phyloP scores from a whole-genome alignment of 2,888 invertebrate species.

The Tortrix viridana region DNA sequence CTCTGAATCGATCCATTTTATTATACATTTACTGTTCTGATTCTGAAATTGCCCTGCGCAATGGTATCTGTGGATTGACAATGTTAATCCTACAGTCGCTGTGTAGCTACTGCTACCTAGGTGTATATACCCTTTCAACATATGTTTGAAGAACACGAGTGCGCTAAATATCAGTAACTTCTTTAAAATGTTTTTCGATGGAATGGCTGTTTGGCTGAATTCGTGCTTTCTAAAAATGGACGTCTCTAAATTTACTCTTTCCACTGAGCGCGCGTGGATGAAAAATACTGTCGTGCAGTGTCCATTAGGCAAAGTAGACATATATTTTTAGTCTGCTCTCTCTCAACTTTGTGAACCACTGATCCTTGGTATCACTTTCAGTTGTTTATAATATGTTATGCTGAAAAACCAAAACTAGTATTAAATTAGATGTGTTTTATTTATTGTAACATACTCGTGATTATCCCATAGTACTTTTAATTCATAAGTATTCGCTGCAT shows the following conservation, averaged over 20 bases:
- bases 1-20: too few species aligned
- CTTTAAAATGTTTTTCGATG: constrained; percentile 42
- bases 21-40: constrained; percentile 1
- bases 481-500: too few species aligned
- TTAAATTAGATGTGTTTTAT: too few species aligned
- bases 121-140: constrained; percentile 23
- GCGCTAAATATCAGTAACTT: constrained; percentile 40
- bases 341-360: constrained; percentile 48
- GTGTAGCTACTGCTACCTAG: constrained; percentile 5
- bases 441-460: too few species aligned
- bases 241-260: constrained; percentile 73
- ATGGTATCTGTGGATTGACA: constrained; percentile 17
- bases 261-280: constrained; percentile 63
- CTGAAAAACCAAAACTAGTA: too few species aligned
- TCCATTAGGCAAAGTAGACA: constrained; percentile 67
- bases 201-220: constrained; percentile 50
- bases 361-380: constrained; percentile 55
- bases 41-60: constrained; percentile 8
- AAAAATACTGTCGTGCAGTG: constrained; percentile 71
- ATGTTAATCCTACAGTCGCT: constrained; percentile 20
- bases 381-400: constrained; percentile 41
- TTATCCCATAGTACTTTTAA: too few species aligned
- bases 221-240: constrained; percentile 68
- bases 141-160: constrained; percentile 26
- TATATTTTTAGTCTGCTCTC: constrained; percentile 69